phyloP scores from a whole-genome alignment of 1,140 invertebrate species.

The Meloidogyne exigua region DNA sequence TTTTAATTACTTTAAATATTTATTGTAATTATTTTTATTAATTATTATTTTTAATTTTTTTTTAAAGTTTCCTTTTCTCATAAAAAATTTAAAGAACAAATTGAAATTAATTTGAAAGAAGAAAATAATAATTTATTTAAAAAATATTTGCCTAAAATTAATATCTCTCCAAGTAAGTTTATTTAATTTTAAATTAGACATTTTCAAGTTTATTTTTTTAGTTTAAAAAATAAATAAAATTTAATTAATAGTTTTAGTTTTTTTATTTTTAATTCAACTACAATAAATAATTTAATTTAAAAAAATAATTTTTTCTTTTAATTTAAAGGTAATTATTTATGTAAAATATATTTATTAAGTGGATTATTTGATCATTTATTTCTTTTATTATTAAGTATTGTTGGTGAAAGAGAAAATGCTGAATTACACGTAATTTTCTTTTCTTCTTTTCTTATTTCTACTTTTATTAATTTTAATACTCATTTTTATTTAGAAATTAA shows the following conservation, averaged over 20 bases:
- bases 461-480: conserved; percentile 15
- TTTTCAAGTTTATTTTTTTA: no score
- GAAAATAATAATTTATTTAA: not conserved
- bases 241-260: no score
- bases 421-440: conserved; percentile 38
- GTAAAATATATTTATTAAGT: conserved; percentile 3
- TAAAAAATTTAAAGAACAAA: not conserved
- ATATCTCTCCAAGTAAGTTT: not conserved
- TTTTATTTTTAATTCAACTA: no score
- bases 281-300: no score
- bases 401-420: conserved; percentile 41
- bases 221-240: no score
- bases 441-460: conserved; percentile 15
- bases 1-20: conserved; percentile 19
- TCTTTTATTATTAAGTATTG: conserved; percentile 30
- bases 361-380: conserved; percentile 37
- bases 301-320: not conserved
- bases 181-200: no score
- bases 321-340: not conserved
- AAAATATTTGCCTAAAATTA: not conserved
- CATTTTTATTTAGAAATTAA: conserved; percentile 16
- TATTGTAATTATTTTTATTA: not conserved
- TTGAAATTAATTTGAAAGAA: not conserved
- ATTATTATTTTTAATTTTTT: not conserved
- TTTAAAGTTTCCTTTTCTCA: not conserved